phyloP scores from a whole-genome alignment of 2,888 invertebrate genomes.

The Hipparchia sbordonii region DNA sequence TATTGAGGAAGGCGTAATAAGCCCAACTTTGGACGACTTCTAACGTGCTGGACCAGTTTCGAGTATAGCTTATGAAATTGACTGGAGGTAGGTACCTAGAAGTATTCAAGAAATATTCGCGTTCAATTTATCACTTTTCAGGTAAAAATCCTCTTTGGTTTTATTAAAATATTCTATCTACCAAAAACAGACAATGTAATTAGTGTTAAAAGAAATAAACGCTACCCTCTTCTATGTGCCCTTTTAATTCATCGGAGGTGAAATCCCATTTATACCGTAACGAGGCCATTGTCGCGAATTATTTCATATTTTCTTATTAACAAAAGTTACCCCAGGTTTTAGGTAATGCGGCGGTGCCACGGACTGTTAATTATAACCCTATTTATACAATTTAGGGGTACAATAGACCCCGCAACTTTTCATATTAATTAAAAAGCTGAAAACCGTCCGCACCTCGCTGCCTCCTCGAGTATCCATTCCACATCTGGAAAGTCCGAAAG shows the following conservation, averaged over 20 bases:
- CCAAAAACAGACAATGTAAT: conserved; percentile 20
- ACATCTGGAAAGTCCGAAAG: conserved; percentile 50
- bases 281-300: conserved; percentile 52
- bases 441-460: conserved; percentile 28
- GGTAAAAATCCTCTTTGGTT: neutral
- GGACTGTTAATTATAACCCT: conserved; percentile 55
- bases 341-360: conserved; percentile 53
- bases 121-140: too few species aligned
- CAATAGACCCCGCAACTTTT: conserved; percentile 22
- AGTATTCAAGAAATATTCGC: too few species aligned
- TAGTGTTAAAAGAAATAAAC: conserved; percentile 16
- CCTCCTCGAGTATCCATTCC: conserved; percentile 27
- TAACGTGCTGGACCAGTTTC: too few species aligned
- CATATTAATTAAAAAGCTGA: conserved; percentile 34
- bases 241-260: conserved; percentile 27
- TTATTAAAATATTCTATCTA: conserved; percentile 13
- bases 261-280: conserved; percentile 40
- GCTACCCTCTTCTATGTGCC: conserved; percentile 13
- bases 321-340: conserved; percentile 51
- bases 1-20: too few species aligned
- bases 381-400: conserved; percentile 51
- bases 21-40: too few species aligned
- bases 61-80: too few species aligned
- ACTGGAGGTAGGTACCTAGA: too few species aligned
- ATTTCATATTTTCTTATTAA: conserved; percentile 68